Percentiles rank a stretch among this genome's conserved stretches.
phyloP scores from a whole-genome alignment of 2,113 vertebrate genomes.

The Pseudopodoces humilis region DNA sequence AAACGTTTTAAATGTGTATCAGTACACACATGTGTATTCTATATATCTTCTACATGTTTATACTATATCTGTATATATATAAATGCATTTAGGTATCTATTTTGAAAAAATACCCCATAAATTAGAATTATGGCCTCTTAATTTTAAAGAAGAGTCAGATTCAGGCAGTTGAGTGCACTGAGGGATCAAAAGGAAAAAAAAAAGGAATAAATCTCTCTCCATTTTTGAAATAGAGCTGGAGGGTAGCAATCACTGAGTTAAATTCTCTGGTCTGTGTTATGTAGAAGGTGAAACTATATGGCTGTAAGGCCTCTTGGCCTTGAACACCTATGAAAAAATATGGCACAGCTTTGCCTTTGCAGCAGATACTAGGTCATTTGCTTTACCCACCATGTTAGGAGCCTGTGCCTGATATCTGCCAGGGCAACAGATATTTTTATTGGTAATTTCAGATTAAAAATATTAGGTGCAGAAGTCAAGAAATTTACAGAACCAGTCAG shows the following conservation, averaged over 20 bases:
- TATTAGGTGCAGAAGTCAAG: constrained; percentile 41
- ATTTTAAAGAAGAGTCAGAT: neutral
- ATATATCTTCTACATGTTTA: neutral
- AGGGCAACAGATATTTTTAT: neutral
- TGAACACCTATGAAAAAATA: neutral
- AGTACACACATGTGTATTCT: neutral
- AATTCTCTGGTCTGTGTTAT: neutral
- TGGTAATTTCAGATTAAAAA: constrained; percentile 28
- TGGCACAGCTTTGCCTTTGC: neutral
- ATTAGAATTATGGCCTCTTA: neutral
- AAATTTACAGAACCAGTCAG: constrained; percentile 5
- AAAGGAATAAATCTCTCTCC: neutral
- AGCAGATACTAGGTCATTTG: neutral
- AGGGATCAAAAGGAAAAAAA: neutral
- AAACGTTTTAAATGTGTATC: neutral
- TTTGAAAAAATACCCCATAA: neutral
- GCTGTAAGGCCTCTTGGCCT: neutral
- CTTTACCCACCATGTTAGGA: neutral
- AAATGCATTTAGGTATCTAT: neutral
- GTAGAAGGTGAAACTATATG: neutral
- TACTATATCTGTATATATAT: too few species aligned
- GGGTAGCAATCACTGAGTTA: neutral
- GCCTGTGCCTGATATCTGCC: neutral
- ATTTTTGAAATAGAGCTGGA: neutral
- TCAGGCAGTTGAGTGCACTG: neutral